Evolutionary conservation across 2,113 vertebrate species (phyloP).

Genomic region (Marcusenius ussheri): DNA sequence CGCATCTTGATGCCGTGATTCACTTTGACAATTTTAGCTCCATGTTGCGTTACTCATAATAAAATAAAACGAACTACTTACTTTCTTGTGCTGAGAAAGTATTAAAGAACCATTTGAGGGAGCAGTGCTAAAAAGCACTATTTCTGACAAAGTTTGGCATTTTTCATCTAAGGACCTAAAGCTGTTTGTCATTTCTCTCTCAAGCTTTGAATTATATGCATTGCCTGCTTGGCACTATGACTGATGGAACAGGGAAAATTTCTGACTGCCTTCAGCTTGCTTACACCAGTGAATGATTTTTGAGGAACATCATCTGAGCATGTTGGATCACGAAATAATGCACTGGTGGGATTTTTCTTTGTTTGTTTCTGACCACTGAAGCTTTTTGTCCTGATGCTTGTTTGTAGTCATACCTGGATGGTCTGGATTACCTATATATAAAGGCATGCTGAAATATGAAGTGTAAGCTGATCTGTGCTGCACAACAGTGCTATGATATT

Average conservation of each 20-base stretch:
- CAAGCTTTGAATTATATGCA: background rate
- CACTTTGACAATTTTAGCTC: slow-evolving; percentile 5
- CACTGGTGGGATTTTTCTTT: background rate
- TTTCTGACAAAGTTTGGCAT: background rate
- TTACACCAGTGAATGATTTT: background rate
- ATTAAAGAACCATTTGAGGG: background rate
- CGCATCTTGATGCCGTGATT: background rate
- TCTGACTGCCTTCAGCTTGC: background rate
- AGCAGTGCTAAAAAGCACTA: background rate
- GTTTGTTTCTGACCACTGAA: background rate
- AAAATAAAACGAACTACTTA: background rate
- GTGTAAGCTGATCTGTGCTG: background rate
- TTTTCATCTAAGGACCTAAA: background rate
- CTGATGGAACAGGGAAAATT: background rate
- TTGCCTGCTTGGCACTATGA: background rate
- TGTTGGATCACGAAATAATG: background rate
- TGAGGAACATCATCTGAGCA: background rate
- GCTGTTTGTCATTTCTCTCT: background rate
- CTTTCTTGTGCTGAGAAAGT: background rate
- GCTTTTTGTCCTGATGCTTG: background rate
- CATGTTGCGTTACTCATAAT: background rate
- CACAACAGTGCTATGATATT: background rate
- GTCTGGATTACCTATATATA: background rate
- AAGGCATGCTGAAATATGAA: background rate
- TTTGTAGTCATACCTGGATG: background rate